A percentile compares a stretch with the other conserved stretches of the same genome.
These are phyloP conservation scores for Laspeyria flexula DNA, from an alignment of 2,888 invertebrate species.

Conservation along the genomic window DNA sequence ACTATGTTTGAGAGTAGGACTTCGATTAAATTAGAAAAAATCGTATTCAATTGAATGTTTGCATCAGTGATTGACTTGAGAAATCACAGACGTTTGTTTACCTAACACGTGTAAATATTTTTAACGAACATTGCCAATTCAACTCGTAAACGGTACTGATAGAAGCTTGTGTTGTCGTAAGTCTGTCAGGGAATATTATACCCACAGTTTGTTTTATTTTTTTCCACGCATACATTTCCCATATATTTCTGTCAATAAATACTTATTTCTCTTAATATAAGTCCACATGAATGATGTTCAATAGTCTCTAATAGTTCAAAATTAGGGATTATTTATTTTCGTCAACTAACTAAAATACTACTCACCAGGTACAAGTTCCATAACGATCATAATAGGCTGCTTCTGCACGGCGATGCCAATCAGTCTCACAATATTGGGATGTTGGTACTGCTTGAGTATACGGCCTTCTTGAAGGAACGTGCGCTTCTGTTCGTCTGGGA, in stretches of 20 bases:
- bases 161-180: background rate
- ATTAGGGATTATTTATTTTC: too few relatives aligned
- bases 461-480: slow-evolving; percentile 98
- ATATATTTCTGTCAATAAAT: too few relatives aligned
- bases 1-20: too few relatives aligned
- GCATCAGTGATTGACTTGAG: background rate
- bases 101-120: slow-evolving; percentile 2
- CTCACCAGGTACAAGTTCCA: slow-evolving; percentile 96
- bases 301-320: too few relatives aligned
- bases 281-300: too few relatives aligned
- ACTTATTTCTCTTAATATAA: too few relatives aligned
- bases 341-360: background rate
- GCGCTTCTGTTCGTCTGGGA: slow-evolving; percentile 97
- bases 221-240: background rate
- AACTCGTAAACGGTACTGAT: slow-evolving; percentile 3
- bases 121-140: slow-evolving; percentile 6
- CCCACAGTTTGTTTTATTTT: slow-evolving; percentile 1
- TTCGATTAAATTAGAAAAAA: too few relatives aligned
- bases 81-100: slow-evolving; percentile 3
- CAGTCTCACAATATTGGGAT: slow-evolving; percentile 97
- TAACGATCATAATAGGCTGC: slow-evolving; percentile 99
- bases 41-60: too few relatives aligned
- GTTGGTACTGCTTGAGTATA: slow-evolving; percentile 98
- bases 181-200: too few relatives aligned
- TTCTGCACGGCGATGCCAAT: slow-evolving; percentile 99